Evolutionary conservation across 1,140 invertebrate species (phyloP), one percentile per base, ranked within the genome.

Genomic region (Solen grandis): DNA sequence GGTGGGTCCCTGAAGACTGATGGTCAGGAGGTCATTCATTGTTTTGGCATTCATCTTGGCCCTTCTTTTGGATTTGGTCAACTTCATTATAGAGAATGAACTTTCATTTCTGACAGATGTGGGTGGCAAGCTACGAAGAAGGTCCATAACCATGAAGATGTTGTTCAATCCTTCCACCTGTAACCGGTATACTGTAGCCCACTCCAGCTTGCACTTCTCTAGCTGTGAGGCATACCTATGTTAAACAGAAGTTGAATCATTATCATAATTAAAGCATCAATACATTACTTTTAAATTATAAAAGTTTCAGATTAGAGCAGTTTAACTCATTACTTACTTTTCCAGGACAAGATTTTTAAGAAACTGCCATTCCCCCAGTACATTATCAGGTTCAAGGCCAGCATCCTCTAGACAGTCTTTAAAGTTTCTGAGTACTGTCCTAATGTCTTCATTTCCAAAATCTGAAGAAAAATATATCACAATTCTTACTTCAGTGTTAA

Each of bases 71-170:
- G 35, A 38, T 68, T 68, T 68, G n/a, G 38, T 25, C 19, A 68
- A 33, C 65, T 68, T 68, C 35, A 68, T 68, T 5, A 68, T 68
- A 14, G 65, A 68, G 38, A 68, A 46, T 41, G 65, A 68, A 29
- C 65, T 41, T 50, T 68, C 38, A 50, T 68, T 68, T 29, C 38
- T 68, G 5, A 65, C 62, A 35, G 62, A 65, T 65, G 62, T 65
- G 22, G 65, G 65, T 22, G 65, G 65, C 27, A 68, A 50, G 33
- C 27, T 41, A 35, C 38, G 38, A 29, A 68, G 38, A 38, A 68
- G 65, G 35, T 68, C 65, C 8, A 68, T 68, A 29, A 31, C 27
- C 62, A 65, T 31, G 35, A 31, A 65, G 22, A 33, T 65, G 31
- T 46, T 46, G 19, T 46, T 46, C 41, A 46, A 46, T 46, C 41